phyloP scores from a whole-genome alignment of 2,113 vertebrate genomes.

The Nestor notabilis region DNA sequence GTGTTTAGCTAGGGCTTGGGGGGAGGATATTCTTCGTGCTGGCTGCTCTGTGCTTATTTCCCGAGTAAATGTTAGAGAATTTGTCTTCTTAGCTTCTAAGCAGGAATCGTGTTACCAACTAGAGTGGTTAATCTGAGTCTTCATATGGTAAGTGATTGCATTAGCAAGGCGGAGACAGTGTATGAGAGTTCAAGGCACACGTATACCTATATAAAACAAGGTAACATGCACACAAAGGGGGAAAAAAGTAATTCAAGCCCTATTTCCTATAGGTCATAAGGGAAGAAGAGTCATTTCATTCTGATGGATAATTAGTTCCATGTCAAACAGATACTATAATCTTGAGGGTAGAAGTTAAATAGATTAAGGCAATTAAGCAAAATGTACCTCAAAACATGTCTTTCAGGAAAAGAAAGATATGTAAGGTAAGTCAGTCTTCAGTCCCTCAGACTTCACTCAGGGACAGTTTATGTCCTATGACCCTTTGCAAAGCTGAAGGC shows the following conservation, averaged over 20 bases:
- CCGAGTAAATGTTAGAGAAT: background rate
- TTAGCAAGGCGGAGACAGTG: background rate
- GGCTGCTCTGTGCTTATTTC: background rate
- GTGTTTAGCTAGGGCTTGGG: background rate
- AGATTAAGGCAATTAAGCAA: background rate
- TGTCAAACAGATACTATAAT: background rate
- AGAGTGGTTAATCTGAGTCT: background rate
- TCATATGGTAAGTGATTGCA: background rate
- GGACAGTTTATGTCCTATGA: background rate
- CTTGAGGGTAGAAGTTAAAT: background rate
- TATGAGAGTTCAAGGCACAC: background rate
- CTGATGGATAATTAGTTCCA: background rate
- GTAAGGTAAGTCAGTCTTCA: background rate
- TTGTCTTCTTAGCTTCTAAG: background rate
- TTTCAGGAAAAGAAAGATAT: background rate
- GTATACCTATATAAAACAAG: background rate
- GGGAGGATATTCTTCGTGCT: background rate
- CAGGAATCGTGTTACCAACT: background rate
- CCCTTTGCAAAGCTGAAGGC: background rate
- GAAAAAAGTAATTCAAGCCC: accelerated
- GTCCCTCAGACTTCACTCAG: background rate
- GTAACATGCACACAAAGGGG: background rate
- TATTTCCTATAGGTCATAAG: background rate
- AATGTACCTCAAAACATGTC: background rate
- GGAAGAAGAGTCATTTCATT: background rate